Base-by-base conservation (phyloP, 2,888 invertebrate genomes). In the Caenorhabditis panamensis region DNA sequence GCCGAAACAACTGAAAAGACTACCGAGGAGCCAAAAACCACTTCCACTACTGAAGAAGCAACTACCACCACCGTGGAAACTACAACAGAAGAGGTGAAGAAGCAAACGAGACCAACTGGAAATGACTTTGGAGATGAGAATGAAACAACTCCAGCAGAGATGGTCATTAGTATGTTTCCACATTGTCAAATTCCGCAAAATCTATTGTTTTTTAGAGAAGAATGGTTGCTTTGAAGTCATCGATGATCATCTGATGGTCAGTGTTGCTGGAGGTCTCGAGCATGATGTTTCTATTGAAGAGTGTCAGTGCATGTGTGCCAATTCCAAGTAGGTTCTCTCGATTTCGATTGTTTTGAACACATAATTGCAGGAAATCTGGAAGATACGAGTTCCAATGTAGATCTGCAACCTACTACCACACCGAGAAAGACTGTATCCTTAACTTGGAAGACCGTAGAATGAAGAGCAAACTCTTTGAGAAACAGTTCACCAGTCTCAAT, bases 301-400 rank as follows among this genome's bases (percentile, higher is more conserved):
- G 31, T 90, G 90, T 79, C 82, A 89, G 69, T 91, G 90, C 68
- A 79, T 88, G 61, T 90, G 90, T 71, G 90, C 91, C 28, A 89
- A 88, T 64, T 88, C 88, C 78, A 82, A 86, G 89, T 88, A 36
- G 61, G 86, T 28, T 28, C 59, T 2, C 37, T 28, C 13, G 18
- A n/a, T 4, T 22, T 61, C 51, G 24, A 31, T 2, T 18, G 6
- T 18, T n/a, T 22, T 22, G 36, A 9, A n/a, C 11, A 26, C 31
- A 36, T 0, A 3, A 9, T 76, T 85, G 56, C 51, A 89, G 88
- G 68, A 78, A 80, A 13, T 90, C 90, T 4, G 85, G 87, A 37
- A 72, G 86, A 36, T 90, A 90, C 78, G 79, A 86, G n/a, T 90
- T 91, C 85, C 89, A 90, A 54, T 90, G 90, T 54, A 66, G 82